Conservation (phyloP, 2,888 invertebrate genomes). For the Ectemnius lituratus region DNA sequence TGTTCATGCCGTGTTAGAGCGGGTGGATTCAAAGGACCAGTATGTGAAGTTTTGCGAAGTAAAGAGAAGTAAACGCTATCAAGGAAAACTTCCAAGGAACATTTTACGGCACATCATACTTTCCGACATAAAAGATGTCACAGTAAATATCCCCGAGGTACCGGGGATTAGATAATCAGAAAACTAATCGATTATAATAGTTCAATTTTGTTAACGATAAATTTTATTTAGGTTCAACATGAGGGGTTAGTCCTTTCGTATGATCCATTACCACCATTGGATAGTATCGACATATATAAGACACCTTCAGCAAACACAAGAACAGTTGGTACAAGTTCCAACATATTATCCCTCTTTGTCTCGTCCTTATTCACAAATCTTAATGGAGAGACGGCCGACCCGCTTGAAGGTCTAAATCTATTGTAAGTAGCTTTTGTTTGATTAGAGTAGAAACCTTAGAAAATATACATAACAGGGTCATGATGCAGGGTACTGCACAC, state of each 20-base stretch:
- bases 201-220: background rate
- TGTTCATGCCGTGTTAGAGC: conserved; percentile 82
- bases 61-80: conserved; percentile 82
- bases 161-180: background rate
- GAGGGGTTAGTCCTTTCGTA: conserved; percentile 84
- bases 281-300: conserved; percentile 86
- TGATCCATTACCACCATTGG: conserved; percentile 88
- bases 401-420: conserved; percentile 54
- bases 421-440: conserved; percentile 53
- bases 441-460: background rate
- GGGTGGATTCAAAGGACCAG: conserved; percentile 83
- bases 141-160: conserved; percentile 81
- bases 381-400: conserved; percentile 33
- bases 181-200: conserved; percentile 21
- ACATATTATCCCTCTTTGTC: conserved; percentile 78
- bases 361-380: conserved; percentile 86
- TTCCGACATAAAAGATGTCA: conserved; percentile 85
- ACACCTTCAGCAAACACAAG: conserved; percentile 75
- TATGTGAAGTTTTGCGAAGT: conserved; percentile 81
- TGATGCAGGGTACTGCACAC: too few species aligned
- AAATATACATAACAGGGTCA: too few species aligned
- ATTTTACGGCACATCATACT: conserved; percentile 85
- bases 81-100: conserved; percentile 82
- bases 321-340: conserved; percentile 62
- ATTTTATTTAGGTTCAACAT: conserved; percentile 74